These are phyloP conservation scores for Drepana arcuata DNA, from an alignment of 1,140 invertebrate genomes.

Conservation along the genomic window DNA sequence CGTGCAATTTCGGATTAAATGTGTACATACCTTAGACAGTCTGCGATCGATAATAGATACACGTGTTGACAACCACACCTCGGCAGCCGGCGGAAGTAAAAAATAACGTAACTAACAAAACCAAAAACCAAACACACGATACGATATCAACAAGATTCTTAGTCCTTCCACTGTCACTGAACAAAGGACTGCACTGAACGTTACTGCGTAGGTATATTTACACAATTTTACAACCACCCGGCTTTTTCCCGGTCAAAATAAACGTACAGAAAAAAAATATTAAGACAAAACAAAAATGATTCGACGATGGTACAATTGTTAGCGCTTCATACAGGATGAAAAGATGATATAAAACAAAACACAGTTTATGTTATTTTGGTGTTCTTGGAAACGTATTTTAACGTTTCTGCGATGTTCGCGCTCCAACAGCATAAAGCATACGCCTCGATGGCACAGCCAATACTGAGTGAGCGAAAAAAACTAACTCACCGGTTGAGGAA, in stretches of 20 bases:
- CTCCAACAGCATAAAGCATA: slow-evolving; percentile 25
- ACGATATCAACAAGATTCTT: slow-evolving; percentile 12
- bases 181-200: slow-evolving; percentile 30
- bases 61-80: slow-evolving; percentile 32
- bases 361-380: slow-evolving; percentile 12
- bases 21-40: slow-evolving; percentile 8
- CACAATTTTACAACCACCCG: slow-evolving; percentile 31
- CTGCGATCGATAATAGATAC: slow-evolving; percentile 31
- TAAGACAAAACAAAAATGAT: slow-evolving; percentile 21
- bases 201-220: slow-evolving; percentile 28
- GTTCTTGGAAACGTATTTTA: slow-evolving; percentile 22
- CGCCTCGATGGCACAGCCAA: slow-evolving; percentile 35
- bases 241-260: slow-evolving; percentile 53
- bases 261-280: slow-evolving; percentile 28
- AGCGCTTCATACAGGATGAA: too few relatives aligned
- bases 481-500: slow-evolving; percentile 24
- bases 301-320: slow-evolving; percentile 2
- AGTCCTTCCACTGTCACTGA: slow-evolving; percentile 21
- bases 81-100: slow-evolving; percentile 13
- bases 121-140: slow-evolving; percentile 28
- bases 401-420: slow-evolving; percentile 14
- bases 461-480: slow-evolving; percentile 46
- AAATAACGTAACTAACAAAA: slow-evolving; percentile 34
- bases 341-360: too few relatives aligned
- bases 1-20: too few relatives aligned